Evolutionary conservation across 2,797 vertebrate genomes (phyloP).

Genomic region (Hemibagrus guttatus): DNA sequence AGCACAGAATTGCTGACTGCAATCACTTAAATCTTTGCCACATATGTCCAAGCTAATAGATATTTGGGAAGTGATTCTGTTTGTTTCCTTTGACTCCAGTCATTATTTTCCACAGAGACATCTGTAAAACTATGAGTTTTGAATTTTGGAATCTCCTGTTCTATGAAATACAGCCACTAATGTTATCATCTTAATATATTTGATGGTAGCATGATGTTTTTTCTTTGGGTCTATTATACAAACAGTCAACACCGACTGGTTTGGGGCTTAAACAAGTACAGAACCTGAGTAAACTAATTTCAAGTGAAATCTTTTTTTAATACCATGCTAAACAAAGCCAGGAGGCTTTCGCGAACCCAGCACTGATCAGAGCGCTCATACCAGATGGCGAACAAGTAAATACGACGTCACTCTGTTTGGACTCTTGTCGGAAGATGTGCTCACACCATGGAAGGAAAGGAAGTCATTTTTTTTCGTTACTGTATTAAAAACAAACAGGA

Average conservation of each 20-base stretch:
- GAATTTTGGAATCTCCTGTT: background rate
- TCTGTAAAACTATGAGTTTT: conserved; percentile 22
- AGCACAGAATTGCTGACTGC: background rate
- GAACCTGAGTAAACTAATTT: background rate
- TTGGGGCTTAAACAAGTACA: background rate
- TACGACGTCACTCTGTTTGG: background rate
- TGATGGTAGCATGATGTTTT: background rate
- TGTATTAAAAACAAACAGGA: background rate
- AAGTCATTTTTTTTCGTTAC: background rate
- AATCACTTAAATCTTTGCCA: background rate
- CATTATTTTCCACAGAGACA: conserved; percentile 22
- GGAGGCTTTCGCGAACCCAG: too few species aligned
- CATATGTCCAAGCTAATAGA: background rate
- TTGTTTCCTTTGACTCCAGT: background rate
- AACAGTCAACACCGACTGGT: background rate
- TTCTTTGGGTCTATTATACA: background rate
- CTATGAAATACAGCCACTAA: background rate
- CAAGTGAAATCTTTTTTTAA: background rate
- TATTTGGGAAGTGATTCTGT: conserved; percentile 2
- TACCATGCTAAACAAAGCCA: background rate
- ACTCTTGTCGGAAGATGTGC: background rate
- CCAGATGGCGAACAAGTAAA: conserved; percentile 16
- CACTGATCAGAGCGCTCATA: background rate
- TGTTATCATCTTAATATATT: background rate
- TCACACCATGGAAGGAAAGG: background rate